A percentile compares a stretch with the other conserved stretches of the same genome.
phyloP scores from a whole-genome alignment of 92 coral and sea anemone genomes.

The Desmophyllum pertusum region DNA sequence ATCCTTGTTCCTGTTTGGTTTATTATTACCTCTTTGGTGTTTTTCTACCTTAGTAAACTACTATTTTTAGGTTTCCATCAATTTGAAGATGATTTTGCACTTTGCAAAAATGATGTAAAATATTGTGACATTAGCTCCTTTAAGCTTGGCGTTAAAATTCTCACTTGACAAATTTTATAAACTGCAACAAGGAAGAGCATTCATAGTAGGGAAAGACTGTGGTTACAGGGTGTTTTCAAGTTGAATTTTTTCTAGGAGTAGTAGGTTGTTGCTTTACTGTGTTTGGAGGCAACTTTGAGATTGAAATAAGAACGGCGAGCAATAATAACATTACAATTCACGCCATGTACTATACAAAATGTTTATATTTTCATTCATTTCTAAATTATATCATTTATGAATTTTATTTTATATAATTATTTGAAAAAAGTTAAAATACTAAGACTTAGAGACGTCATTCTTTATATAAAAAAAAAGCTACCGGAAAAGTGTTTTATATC shows the following conservation, averaged over 20 bases:
- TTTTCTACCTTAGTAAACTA: no score
- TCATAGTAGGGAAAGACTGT: not conserved
- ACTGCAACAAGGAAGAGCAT: not conserved
- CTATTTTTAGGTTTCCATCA: no score
- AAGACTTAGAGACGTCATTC: no score
- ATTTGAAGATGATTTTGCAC: no score
- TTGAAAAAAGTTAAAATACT: not conserved
- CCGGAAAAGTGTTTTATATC: not conserved
- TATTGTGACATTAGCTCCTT: no score
- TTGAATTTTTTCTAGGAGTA: no score
- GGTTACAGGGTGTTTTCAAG: not conserved
- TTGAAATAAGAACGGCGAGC: not conserved
- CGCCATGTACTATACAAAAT: not conserved
- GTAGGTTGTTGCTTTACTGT: no score
- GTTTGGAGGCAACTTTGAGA: not conserved
- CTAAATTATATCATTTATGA: not conserved
- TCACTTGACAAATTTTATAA: no score
- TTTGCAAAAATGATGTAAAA: no score
- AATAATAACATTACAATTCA: not conserved
- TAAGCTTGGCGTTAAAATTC: no score
- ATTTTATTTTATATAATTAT: conserved; percentile 3
- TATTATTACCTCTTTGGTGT: no score
- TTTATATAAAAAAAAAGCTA: not conserved
- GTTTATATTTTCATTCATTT: not conserved
- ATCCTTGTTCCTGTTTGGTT: no score